Base-by-base conservation (phyloP, 2,888 invertebrate species). In the Elmis aenea region DNA sequence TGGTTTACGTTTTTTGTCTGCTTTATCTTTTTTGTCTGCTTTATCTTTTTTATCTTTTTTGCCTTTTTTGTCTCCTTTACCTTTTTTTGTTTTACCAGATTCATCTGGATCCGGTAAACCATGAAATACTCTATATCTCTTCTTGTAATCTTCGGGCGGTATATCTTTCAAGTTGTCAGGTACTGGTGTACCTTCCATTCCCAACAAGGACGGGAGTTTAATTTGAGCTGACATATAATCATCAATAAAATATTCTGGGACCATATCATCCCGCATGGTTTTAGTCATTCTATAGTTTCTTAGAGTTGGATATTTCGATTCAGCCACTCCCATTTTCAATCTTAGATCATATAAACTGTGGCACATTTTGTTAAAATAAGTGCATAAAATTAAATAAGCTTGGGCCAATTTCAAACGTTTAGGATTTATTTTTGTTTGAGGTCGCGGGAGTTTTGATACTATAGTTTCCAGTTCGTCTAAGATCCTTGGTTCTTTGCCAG, bases 321-420 rank as follows among this genome's bases (percentile, higher is more conserved):
- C 5, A 9, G 6, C 13, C 4, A 21, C 20, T 1, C 21, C 28
- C 24, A 24, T 24, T 24, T 14, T 14, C 14, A 22, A 22, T 5
- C n/a, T 27, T 21, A 42, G 21, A 3, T 42, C 38, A 20, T 33
- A 30, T 14, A 44, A 30, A 16, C 43, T 48, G n/a, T 44, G 26
- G 5, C 34, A 23, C 8, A 53, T 48, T 41, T 40, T 42, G 33
- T 46, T 48, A 35, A 55, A 40, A 26, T 40, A 50, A 9, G 44
- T 39, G 14, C 48, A 46, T 3, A 53, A 31, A 24, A 53, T 45
- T 18, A 35, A 26, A 23, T 47, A 52, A 26, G 38, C 42, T 15
- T 42, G 22, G 8, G 28, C 36, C 12, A 38, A 38, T 22, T 33
- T 41, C 3, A 38, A 20, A 15, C 22, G 24, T 5, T 38, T 38